Evolutionary conservation across 2,797 vertebrate genomes (phyloP), one percentile per base, ranked within the genome.

Genomic region (Ciconia nigra): DNA sequence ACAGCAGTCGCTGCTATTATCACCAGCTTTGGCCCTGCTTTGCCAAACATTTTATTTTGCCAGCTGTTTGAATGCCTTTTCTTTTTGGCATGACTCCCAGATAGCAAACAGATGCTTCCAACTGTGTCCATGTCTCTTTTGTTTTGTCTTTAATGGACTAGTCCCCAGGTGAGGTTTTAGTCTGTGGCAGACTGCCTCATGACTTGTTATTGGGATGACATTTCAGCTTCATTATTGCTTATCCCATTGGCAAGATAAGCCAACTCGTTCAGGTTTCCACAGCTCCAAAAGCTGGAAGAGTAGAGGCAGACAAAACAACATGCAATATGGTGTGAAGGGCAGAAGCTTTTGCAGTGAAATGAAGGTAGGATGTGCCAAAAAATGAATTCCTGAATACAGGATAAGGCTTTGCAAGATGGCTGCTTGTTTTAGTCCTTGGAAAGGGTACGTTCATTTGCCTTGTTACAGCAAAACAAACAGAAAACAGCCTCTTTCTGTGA

Each of bases 201-300:
- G 39, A 46, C 70, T 91, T 79, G 90, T 94, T 95, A 95, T 93
- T 96, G 85, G 93, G 87, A 94, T 96, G 96, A 94, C 94, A 96
- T 96, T 96, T 95, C 91, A 59, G 80, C 47, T 73, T 69, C 19
- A 3, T 82, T 87, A 84, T 84, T 83, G n/a, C 80, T 95, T 90
- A 93, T 84, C 85, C 94, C 44, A 24, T 73, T 91, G 87, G 91
- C 77, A 91, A 55, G 87, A 83, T 71, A 83, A 92, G 57, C 78
- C 63, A 84, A 78, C 65, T 69, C 12, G 2, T 90, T 79, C 77
- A 63, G 69, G 58, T 89, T 94, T 91, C 90, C 69, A 81, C 39
- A 79, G 77, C 77, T 89, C 80, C 85, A 84, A 95, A 79, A 52
- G 72, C 69, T 94, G 66, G n/a, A 88, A 88, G 51, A 76, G 77